Base-by-base conservation (phyloP, 1,140 invertebrate genomes). In the Trialeurodes vaporariorum region DNA sequence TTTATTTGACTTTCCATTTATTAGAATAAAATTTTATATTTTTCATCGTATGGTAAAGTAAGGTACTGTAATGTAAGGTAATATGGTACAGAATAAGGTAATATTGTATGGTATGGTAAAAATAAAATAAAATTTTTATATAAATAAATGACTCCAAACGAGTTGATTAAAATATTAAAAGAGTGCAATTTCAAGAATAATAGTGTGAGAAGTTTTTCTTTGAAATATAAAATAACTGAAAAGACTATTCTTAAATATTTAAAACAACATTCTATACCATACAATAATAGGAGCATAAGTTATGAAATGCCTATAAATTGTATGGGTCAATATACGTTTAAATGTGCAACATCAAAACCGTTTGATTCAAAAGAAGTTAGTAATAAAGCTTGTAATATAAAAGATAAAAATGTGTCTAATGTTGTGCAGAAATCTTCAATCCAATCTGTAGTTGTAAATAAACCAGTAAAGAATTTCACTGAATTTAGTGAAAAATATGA, bases 141-240 rank as follows among this genome's bases (percentile, higher is more conserved):
- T 61, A 61, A 61, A 61, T 61, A 65, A 22, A 65, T 65, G 24
- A 27, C 27, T 65, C 64, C 64, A 17, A 65, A 65, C 25, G 64
- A 65, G 64, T 58, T 40, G 64, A 58, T 65, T 40, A 34, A 65
- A 65, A 65, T 65, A 65, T 66, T 60, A 59, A 59, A 59, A 23
- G 58, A 59, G 59, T 66, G 59, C 59, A 60, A 66, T 58, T 66
- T 66, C 26, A 66, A 66, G 59, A 59, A 66, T 23, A 66, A 60
- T 66, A 66, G 65, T 49, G 65, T 66, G 59, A 66, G 65, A 66
- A 66, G 65, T 66, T 66, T 66, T 66, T 66, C 65, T 66, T 66
- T 66, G 58, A 66, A 66, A 60, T 61, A 66, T 59, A 66, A 66
- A 66, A 66, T 59, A 59, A 66, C 64, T 65, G 34, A 65, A 49